These are phyloP conservation scores for Pedionomus torquatus DNA, from an alignment of 2,113 vertebrate species.

Conservation along the genomic window DNA sequence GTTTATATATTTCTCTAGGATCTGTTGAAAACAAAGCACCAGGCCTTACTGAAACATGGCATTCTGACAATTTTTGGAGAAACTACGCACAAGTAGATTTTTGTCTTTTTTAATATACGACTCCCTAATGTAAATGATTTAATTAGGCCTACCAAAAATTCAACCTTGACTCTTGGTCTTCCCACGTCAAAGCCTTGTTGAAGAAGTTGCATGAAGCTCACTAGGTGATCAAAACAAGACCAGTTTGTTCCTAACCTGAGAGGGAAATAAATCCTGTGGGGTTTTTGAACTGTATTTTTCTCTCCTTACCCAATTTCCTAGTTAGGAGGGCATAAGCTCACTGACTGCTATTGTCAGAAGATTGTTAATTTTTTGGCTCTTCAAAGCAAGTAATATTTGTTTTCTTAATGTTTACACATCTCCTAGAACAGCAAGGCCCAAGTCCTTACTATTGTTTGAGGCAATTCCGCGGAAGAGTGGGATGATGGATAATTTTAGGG, in stretches of 20 bases:
- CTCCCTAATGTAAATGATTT: neutral
- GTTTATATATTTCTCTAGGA: neutral
- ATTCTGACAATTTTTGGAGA: neutral
- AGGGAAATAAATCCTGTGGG: neutral
- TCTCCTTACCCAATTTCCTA: neutral
- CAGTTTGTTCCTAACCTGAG: neutral
- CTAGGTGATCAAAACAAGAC: neutral
- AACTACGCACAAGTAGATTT: neutral
- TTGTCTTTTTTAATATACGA: neutral
- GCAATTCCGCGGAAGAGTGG: neutral
- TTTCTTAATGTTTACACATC: neutral
- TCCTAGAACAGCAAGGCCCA: neutral
- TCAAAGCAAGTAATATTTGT: neutral
- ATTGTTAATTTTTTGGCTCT: neutral
- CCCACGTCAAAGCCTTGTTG: neutral
- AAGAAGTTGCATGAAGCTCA: neutral
- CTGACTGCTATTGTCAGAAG: neutral
- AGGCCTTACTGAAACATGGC: neutral
- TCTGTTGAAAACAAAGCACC: rapidly evolving
- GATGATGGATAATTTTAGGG: neutral
- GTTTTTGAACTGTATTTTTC: neutral
- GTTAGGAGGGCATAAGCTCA: neutral
- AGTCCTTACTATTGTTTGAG: neutral
- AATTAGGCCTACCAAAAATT: neutral
- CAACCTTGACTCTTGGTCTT: neutral